These are phyloP conservation scores for Tetanocera ferruginea DNA, from an alignment of 2,888 invertebrate genomes.

Conservation along the genomic window DNA sequence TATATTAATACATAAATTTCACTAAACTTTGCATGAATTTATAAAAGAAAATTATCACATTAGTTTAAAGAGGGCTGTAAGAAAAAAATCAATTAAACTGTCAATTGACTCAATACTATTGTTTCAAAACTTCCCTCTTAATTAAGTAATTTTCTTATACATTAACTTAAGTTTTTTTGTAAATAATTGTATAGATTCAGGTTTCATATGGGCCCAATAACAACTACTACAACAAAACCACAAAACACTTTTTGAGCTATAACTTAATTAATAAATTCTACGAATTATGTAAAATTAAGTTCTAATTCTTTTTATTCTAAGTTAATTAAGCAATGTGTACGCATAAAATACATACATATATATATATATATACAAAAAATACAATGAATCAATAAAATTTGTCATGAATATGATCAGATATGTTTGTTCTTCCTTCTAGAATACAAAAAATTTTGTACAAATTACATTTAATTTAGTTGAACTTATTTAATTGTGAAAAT, in stretches of 20 bases:
- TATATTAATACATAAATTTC: background rate
- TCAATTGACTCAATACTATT: no score
- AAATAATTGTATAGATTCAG: slow-evolving; percentile 51
- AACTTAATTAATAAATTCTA: background rate
- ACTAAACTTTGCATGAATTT: no score
- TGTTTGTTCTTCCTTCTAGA: background rate
- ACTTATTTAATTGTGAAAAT: background rate
- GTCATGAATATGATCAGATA: background rate
- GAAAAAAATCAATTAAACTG: background rate
- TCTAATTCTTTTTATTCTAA: background rate
- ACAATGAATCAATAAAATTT: background rate
- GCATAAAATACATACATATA: slow-evolving; percentile 7
- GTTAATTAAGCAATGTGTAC: slow-evolving; percentile 6
- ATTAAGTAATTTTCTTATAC: background rate
- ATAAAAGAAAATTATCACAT: no score
- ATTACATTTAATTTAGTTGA: background rate
- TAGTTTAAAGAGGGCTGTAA: background rate
- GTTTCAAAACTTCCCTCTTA: background rate
- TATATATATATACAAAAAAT: slow-evolving; percentile 3
- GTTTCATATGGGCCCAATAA: slow-evolving; percentile 60
- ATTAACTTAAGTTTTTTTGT: slow-evolving; percentile 45
- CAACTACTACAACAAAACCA: slow-evolving; percentile 15
- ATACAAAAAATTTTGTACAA: background rate
- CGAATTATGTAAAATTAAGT: slow-evolving; percentile 3
- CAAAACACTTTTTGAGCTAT: background rate